Evolutionary conservation across 2,113 vertebrate species (phyloP).

Genomic region (Antechinus flavipes): DNA sequence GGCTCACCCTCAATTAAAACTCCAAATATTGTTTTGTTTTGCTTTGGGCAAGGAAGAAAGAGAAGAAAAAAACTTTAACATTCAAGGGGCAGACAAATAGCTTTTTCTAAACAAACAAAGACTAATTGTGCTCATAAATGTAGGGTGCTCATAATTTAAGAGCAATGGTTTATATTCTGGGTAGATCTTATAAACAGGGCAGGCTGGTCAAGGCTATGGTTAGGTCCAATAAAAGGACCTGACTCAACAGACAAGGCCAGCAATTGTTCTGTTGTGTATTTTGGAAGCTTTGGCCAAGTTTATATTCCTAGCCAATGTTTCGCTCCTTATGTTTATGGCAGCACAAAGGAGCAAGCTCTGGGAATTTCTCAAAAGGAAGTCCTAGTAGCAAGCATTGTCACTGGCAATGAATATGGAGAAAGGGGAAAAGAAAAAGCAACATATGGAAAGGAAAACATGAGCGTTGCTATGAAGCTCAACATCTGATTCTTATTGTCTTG

Average conservation of each 20-base stretch:
- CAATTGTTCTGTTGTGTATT: conserved; percentile 83
- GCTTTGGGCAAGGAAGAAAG: conserved; percentile 77
- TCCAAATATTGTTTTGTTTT: conserved; percentile 79
- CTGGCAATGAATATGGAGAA: not conserved
- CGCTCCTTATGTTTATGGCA: conserved; percentile 76
- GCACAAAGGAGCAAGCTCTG: conserved; percentile 70
- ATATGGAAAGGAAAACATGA: not conserved
- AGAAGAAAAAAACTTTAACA: conserved; percentile 70
- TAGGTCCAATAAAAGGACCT: conserved; percentile 80
- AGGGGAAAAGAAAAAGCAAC: not conserved
- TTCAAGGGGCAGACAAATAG: conserved; percentile 82
- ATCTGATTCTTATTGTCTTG: conserved; percentile 50
- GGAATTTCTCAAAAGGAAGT: conserved; percentile 68
- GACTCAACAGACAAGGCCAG: conserved; percentile 81
- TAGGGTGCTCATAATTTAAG: conserved; percentile 82
- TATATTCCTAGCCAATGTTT: conserved; percentile 79
- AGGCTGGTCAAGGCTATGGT: conserved; percentile 67
- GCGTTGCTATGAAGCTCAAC: not conserved
- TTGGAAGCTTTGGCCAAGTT: conserved; percentile 83
- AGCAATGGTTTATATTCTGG: conserved; percentile 81
- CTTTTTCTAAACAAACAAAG: conserved; percentile 84
- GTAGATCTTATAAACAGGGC: conserved; percentile 83
- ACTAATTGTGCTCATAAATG: conserved; percentile 83
- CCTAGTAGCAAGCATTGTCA: not conserved
- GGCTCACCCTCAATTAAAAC: conserved; percentile 80